A percentile compares a stretch with the other conserved stretches of the same genome.
phyloP scores from a whole-genome alignment of 2,113 vertebrate genomes.

The Murina feae region DNA sequence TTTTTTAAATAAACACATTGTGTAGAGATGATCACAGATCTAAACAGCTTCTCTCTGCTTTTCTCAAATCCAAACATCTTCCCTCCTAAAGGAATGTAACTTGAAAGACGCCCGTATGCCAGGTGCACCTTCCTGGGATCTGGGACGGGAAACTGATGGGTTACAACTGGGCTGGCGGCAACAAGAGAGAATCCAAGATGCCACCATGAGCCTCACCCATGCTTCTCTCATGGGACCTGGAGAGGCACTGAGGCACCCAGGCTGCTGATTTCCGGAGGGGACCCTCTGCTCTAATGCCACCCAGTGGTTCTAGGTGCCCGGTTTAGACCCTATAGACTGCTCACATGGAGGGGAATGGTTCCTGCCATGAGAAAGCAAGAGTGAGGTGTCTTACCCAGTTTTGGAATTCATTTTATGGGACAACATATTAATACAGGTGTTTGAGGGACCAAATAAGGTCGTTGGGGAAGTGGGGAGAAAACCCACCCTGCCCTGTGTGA shows the following conservation, averaged over 20 bases:
- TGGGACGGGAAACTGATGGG: neutral
- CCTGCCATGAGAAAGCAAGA: neutral
- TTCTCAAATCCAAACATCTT: neutral
- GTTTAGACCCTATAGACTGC: neutral
- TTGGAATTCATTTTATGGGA: neutral
- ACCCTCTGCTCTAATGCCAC: neutral
- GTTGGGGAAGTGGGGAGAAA: neutral
- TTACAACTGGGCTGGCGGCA: neutral
- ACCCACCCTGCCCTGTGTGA: neutral
- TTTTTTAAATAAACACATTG: neutral
- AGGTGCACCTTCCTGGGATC: neutral
- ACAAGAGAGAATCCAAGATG: neutral
- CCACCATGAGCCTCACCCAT: neutral
- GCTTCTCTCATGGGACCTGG: neutral
- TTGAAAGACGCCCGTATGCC: neutral
- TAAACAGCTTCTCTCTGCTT: neutral
- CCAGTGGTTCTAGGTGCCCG: no score
- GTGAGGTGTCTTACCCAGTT: neutral
- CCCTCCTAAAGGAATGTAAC: neutral
- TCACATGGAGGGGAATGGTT: neutral
- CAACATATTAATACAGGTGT: neutral
- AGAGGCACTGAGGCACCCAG: accelerated
- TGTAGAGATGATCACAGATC: neutral
- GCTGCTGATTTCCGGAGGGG: neutral
- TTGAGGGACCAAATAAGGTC: neutral